These are phyloP conservation scores for Parasteatoda lunata DNA, from an alignment of 2,888 invertebrate species.

Conservation along the genomic window DNA sequence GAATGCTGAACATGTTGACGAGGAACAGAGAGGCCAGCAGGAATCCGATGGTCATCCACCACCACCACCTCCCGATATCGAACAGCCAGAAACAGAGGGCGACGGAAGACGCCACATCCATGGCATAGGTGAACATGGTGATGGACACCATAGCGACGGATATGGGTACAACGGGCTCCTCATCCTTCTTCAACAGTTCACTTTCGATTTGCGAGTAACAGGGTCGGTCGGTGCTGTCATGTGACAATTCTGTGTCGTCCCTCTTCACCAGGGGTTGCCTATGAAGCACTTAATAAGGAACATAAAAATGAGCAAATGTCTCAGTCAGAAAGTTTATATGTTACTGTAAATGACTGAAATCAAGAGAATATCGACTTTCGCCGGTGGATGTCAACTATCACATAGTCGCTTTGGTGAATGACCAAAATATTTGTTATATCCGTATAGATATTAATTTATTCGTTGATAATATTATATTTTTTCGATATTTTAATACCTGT, in stretches of 20 bases:
- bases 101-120: slow-evolving; percentile 50
- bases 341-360: no score
- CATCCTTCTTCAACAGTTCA: slow-evolving; percentile 47
- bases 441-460: no score
- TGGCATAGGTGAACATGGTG: slow-evolving; percentile 51
- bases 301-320: no score
- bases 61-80: slow-evolving; percentile 49
- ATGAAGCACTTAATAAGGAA: background rate
- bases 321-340: no score
- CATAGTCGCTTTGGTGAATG: no score
- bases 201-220: slow-evolving; percentile 35
- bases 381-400: no score
- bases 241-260: background rate
- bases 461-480: no score
- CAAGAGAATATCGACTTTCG: no score
- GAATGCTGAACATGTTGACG: slow-evolving; percentile 70
- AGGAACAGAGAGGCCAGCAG: slow-evolving; percentile 68
- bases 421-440: no score
- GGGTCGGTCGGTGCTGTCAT: slow-evolving; percentile 36
- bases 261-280: background rate
- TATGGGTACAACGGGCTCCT: slow-evolving; percentile 23
- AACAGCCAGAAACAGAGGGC: slow-evolving; percentile 63
- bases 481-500: no score
- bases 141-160: slow-evolving; percentile 49
- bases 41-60: slow-evolving; percentile 36